Conservation (phyloP, 2,113 vertebrate species). For the Oryzias curvinotus region DNA sequence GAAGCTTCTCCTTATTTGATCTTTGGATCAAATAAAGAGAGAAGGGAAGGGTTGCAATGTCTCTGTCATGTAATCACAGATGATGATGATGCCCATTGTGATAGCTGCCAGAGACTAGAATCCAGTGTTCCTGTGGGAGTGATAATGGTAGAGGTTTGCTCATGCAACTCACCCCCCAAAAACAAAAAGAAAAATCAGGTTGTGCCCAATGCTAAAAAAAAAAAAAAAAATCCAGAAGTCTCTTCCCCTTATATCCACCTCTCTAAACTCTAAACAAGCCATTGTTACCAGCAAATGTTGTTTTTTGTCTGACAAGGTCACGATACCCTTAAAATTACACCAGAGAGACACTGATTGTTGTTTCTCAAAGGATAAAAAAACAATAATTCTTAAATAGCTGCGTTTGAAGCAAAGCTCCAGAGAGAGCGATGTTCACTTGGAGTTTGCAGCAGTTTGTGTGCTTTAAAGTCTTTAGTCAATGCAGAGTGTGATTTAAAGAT, state of each 20-base stretch:
- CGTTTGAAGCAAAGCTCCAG: constrained; percentile 16
- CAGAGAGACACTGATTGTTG: constrained; percentile 37
- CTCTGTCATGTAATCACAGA: constrained; percentile 36
- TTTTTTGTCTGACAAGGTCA: constrained; percentile 59
- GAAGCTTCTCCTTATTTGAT: constrained; percentile 1
- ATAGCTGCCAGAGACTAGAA: constrained; percentile 44
- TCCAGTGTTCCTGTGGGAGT: constrained; percentile 37
- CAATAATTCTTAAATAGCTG: constrained; percentile 34
- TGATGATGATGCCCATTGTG: constrained; percentile 32
- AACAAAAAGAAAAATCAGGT: constrained; percentile 6
- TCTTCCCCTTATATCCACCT: constrained; percentile 11
- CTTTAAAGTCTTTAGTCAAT: neutral
- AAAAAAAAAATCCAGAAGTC: constrained; percentile 11
- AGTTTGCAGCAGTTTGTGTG: neutral
- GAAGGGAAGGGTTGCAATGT: neutral
- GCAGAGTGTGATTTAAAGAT: constrained; percentile 8
- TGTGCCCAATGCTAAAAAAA: constrained; percentile 1
- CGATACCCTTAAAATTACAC: constrained; percentile 36
- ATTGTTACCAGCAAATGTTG: constrained; percentile 44
- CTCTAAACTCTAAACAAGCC: constrained; percentile 25
- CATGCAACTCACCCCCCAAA: neutral
- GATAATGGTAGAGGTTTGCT: constrained; percentile 34
- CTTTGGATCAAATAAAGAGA: constrained; percentile 12
- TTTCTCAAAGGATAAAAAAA: constrained; percentile 26
- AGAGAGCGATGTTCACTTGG: constrained; percentile 18